Evolutionary conservation across 2,888 invertebrate species (phyloP).

Genomic region (Hirtodrosophila duncani): DNA sequence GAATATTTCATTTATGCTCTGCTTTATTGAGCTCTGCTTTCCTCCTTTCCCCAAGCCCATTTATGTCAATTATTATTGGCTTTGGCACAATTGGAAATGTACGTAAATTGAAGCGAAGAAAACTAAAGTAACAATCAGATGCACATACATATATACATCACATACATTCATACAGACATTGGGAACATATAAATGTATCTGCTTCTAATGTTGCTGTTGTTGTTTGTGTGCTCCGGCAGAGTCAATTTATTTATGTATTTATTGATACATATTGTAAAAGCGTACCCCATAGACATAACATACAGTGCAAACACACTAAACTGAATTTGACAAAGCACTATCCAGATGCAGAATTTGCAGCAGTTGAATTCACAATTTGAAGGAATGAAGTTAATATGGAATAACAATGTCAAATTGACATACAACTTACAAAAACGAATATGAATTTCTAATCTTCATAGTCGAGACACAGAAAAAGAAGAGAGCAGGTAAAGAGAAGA

Average conservation of each 20-base stretch:
- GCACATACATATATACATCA: too few species aligned
- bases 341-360: too few species aligned
- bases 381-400: too few species aligned
- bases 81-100: slow-evolving; percentile 58
- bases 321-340: too few species aligned
- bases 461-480: too few species aligned
- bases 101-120: slow-evolving; percentile 67
- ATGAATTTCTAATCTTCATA: too few species aligned
- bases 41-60: slow-evolving; percentile 21
- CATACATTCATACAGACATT: too few species aligned
- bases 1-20: slow-evolving; percentile 50
- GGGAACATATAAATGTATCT: slow-evolving; percentile 13
- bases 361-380: too few species aligned
- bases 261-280: slow-evolving; percentile 17
- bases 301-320: too few species aligned
- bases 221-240: background rate
- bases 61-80: slow-evolving; percentile 67
- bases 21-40: background rate
- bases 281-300: slow-evolving; percentile 19
- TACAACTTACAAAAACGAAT: too few species aligned
- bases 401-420: too few species aligned
- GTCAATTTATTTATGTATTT: slow-evolving; percentile 31
- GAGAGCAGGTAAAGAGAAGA: too few species aligned
- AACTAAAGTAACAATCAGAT: slow-evolving; percentile 51
- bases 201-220: background rate